Conservation (phyloP, 2,888 invertebrate genomes). For the Idaea straminata region DNA sequence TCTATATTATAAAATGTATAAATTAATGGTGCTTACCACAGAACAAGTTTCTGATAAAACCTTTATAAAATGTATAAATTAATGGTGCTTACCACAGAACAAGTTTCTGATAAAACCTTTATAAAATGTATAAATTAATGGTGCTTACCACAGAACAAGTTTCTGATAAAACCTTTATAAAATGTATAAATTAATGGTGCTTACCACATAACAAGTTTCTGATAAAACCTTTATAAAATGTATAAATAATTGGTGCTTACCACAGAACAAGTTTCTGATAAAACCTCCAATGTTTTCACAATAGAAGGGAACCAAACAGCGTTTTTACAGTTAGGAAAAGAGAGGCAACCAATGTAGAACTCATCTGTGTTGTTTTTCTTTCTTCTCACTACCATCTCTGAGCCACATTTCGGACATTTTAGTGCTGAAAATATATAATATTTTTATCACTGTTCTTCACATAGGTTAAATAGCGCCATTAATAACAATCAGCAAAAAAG, state of each 20-base stretch:
- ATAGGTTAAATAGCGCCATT: too few relatives aligned
- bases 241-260: constrained; percentile 39
- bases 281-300: constrained; percentile 83
- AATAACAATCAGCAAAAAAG: too few relatives aligned
- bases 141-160: constrained; percentile 77
- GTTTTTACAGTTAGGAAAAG: constrained; percentile 90
- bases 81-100: constrained; percentile 61
- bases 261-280: constrained; percentile 82
- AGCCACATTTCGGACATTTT: constrained; percentile 88
- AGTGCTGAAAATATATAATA: constrained; percentile 58
- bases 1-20: neutral
- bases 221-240: constrained; percentile 69
- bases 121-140: neutral
- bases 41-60: constrained; percentile 84
- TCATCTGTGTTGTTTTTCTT: constrained; percentile 85
- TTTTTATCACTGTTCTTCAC: constrained; percentile 4
- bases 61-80: constrained; percentile 28
- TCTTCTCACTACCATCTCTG: constrained; percentile 84
- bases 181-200: constrained; percentile 15
- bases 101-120: constrained; percentile 82
- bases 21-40: constrained; percentile 41
- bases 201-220: constrained; percentile 80
- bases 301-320: constrained; percentile 90
- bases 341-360: constrained; percentile 86
- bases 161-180: constrained; percentile 77